These are phyloP conservation scores for Cygnus buccinator DNA, from an alignment of 2,113 vertebrate species.

Conservation along the genomic window DNA sequence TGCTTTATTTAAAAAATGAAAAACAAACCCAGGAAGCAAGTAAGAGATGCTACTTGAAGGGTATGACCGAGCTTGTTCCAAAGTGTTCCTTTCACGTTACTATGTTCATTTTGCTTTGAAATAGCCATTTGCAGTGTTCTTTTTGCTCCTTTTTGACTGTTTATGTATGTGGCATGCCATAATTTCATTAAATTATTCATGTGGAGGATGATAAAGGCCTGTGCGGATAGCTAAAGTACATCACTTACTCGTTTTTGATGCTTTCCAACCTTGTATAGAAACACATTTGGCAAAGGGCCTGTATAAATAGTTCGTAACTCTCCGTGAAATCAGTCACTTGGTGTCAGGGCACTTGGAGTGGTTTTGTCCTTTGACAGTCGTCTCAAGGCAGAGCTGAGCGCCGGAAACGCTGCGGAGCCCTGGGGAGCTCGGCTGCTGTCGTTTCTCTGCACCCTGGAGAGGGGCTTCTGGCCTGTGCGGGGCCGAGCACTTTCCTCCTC, in stretches of 20 bases:
- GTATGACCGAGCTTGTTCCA: background rate
- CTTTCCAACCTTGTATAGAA: background rate
- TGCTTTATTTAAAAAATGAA: background rate
- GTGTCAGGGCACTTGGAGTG: background rate
- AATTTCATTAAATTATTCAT: slow-evolving; percentile 50
- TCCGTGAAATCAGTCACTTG: background rate
- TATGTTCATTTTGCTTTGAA: background rate
- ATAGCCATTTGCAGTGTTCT: background rate
- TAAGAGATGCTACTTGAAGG: background rate
- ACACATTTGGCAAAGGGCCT: slow-evolving; percentile 2
- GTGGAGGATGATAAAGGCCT: background rate
- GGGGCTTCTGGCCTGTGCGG: background rate
- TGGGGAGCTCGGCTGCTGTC: background rate
- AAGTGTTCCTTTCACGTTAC: background rate
- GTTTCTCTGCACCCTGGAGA: background rate
- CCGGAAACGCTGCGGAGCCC: background rate
- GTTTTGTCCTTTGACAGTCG: background rate
- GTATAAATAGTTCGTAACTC: slow-evolving; percentile 6
- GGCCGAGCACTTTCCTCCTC: background rate
- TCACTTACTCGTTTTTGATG: background rate
- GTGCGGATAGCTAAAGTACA: background rate
- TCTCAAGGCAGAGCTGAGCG: background rate
- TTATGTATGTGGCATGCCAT: background rate
- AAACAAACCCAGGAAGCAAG: background rate
- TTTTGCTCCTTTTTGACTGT: background rate